Evolutionary conservation across 2,797 vertebrate genomes (phyloP), one percentile per base, ranked within the genome.

Genomic region (Lepilemur septentrionalis): DNA sequence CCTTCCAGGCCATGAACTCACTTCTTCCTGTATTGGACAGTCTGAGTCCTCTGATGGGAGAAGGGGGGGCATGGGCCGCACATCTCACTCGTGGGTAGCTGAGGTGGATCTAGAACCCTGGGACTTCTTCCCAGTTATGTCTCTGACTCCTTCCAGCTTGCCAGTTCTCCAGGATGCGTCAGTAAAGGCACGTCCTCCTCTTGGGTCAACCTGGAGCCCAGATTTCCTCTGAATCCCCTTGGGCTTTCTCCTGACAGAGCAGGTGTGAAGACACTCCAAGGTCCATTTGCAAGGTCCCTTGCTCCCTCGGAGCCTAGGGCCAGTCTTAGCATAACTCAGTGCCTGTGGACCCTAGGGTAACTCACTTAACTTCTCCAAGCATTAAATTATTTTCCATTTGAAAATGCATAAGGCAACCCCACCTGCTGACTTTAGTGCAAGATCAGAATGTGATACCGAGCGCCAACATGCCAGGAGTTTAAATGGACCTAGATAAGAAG

Each of bases 1-100:
- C 0, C 25, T n/a, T 25, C 0, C 10, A 20, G 52, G 4, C 30
- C 57, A 1, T 2, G 59, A 1, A 0, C 28, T 48, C 17, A 0
- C 6, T 63, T 15, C 52, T 50, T 72, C 32, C 22, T 7, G 4
- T 11, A 2, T 30, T 22, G 32, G 32, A 41, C 23, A 41, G 14
- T 22, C 30, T 7, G 25, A 38, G 59, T 13, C 28, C 78, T 5
- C 5, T 0, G 10, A 10, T 23, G 80, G 57, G 70, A 1, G 14
- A 15, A 46, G 7, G 17, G 2, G 35, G 46, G 41, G 25, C 10
- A 22, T 15, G 63, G 55, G 30, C 25, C 10, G 43, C 12, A 25
- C 28, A 52, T 46, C 25, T 9, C 20, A 2, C 22, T 13, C 13
- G 6, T 11, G 8, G 2, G 8, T n/a, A 9, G 63, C n/a, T 1